Evolutionary conservation across 2,888 invertebrate genomes (phyloP).

Genomic region (Stenolophus ochropezus): DNA sequence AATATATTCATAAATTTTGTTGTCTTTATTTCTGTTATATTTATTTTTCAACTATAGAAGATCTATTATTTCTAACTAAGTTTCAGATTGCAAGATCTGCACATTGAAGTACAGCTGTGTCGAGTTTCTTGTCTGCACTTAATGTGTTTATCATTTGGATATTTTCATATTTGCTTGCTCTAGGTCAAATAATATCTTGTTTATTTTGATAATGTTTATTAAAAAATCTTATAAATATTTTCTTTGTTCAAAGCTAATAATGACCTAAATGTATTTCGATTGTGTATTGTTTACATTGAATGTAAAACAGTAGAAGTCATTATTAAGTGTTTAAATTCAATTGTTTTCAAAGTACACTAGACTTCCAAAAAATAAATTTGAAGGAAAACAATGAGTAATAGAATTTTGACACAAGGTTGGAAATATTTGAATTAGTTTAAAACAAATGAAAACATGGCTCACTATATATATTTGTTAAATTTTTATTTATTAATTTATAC

Average conservation of each 20-base stretch:
- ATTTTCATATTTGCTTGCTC: slow-evolving; percentile 12
- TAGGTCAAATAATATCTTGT: not conserved
- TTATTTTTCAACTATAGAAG: too few relatives aligned
- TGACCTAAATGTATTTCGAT: not conserved
- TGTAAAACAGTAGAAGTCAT: not conserved
- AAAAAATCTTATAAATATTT: not conserved
- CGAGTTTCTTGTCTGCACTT: not conserved
- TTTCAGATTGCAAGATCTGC: too few relatives aligned
- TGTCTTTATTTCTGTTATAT: too few relatives aligned
- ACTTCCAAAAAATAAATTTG: not conserved
- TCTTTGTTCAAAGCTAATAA: not conserved
- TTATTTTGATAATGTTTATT: slow-evolving; percentile 6
- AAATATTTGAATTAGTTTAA: not conserved
- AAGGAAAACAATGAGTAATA: not conserved
- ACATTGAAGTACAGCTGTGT: not conserved
- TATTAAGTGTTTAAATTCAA: not conserved
- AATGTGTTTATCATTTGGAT: not conserved
- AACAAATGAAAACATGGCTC: not conserved
- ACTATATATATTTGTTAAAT: not conserved
- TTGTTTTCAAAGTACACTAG: not conserved
- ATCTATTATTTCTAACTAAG: too few relatives aligned
- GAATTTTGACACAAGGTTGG: not conserved
- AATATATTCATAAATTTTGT: too few relatives aligned
- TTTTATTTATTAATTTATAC: not conserved
- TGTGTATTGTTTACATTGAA: not conserved